Evolutionary conservation across 1,140 invertebrate genomes (phyloP), one percentile per base, ranked within the genome.

Genomic region (Leptinotarsa texana): DNA sequence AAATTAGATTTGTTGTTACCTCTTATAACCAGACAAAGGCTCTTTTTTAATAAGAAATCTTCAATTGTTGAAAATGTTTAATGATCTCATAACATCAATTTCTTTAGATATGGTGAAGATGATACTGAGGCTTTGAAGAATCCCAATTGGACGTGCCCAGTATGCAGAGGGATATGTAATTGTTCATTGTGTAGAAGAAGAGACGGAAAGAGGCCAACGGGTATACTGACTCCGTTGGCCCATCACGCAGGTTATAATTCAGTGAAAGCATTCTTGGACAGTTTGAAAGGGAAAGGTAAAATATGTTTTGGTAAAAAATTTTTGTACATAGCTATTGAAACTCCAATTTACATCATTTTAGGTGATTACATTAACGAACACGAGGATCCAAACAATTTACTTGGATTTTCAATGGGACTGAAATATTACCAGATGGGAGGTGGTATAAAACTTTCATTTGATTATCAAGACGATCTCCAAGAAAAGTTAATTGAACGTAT

Each of bases 61-160:
- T 33, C 27, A 33, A 33, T 33, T 33, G 27, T 33, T 33, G 27
- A 33, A 33, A 8, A 33, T 33, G 1, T 33, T 33, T 6, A 1
- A 33, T 6, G 1, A 33, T 33, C 27, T 33, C 27, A 33, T 33
- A 33, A 33, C 27, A 33, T 33, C 27, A 61, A 22, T 61, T 13
- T 74, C 51, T 27, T 11, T 61, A 78, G 78, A 78, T 88, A 88
- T 75, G 87, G 87, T 13, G 87, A 88, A 79, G 80, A 82, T 77
- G 85, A 83, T 15, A 72, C 79, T 2, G 79, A 79, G 15, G 87
- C 85, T 27, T 78, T 88, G n/a, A 79, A 83, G 79, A 82, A 88
- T 79, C 86, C 86, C 81, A 78, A 85, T 61, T 88, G 87, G 87
- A 73, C 75, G 27, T 88, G 87, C 79, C 86, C 86, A 62, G 85